phyloP scores from a whole-genome alignment of 2,888 invertebrate species.

The Harmothoe impar region DNA sequence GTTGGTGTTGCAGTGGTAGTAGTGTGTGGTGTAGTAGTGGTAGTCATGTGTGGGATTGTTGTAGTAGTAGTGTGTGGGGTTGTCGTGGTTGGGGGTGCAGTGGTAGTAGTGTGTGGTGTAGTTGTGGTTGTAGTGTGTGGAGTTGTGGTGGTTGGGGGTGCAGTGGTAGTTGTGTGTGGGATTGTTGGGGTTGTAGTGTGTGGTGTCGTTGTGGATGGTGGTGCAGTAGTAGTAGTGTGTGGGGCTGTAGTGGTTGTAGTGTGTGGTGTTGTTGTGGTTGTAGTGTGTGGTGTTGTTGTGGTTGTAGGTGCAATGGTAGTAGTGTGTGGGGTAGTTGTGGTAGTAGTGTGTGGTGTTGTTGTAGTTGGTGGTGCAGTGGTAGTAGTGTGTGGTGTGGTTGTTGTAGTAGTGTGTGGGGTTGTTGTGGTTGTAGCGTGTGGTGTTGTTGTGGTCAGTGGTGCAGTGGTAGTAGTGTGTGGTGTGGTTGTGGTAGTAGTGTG shows the following conservation, averaged over 20 bases:
- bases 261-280: background rate
- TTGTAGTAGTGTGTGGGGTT: background rate
- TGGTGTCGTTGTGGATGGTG: constrained; percentile 3
- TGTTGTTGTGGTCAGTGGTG: background rate
- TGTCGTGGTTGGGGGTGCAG: background rate
- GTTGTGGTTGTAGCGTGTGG: background rate
- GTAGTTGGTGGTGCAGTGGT: no score
- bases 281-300: background rate
- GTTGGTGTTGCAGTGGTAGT: background rate
- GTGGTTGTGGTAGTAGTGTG: background rate
- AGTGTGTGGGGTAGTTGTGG: background rate
- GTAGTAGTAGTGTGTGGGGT: background rate
- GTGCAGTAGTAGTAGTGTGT: background rate
- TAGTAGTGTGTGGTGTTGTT: background rate
- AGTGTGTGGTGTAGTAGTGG: background rate
- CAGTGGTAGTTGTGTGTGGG: background rate
- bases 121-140: background rate
- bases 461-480: background rate
- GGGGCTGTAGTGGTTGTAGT: background rate
- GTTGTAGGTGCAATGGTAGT: no score
- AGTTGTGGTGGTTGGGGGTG: background rate
- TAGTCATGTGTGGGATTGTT: background rate
- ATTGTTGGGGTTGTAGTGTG: background rate
- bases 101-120: background rate
- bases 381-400: background rate